Percentiles rank a stretch among this genome's conserved stretches.
These are phyloP conservation scores for Ectobius pallidus DNA, from an alignment of 2,888 invertebrate species.

Conservation along the genomic window DNA sequence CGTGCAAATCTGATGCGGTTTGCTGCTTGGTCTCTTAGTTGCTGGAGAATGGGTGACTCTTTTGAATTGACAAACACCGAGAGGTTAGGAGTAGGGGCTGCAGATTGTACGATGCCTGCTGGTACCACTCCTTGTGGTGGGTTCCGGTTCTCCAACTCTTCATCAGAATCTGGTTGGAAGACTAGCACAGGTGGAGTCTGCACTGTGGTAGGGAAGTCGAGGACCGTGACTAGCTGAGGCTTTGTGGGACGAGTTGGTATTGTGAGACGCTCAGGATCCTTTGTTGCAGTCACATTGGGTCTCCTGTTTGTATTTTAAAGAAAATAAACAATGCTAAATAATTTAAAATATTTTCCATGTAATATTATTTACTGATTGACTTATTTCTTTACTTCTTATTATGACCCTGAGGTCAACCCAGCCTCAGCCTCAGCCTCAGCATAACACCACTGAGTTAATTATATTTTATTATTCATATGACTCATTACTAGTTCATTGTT, in stretches of 20 bases:
- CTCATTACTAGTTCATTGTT: too few species aligned
- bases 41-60: conserved; percentile 51
- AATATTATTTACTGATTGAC: too few species aligned
- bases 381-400: too few species aligned
- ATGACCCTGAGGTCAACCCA: too few species aligned
- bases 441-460: too few species aligned
- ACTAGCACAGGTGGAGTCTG: conserved; percentile 46
- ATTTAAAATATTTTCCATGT: too few species aligned
- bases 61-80: conserved; percentile 51
- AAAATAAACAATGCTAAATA: too few species aligned
- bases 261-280: neutral
- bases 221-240: conserved; percentile 46
- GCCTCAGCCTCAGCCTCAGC: too few species aligned
- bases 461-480: too few species aligned
- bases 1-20: conserved; percentile 33
- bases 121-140: conserved; percentile 53
- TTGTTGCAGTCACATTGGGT: conserved; percentile 12
- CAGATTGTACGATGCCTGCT: conserved; percentile 57
- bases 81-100: conserved; percentile 53
- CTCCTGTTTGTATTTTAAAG: neutral
- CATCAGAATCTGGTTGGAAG: conserved; percentile 45
- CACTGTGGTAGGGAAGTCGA: conserved; percentile 48
- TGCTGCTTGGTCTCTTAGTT: conserved; percentile 54
- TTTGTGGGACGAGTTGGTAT: neutral
- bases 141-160: conserved; percentile 47